These are phyloP conservation scores for Neuroterus valhalla DNA, from an alignment of 1,140 invertebrate species.

Conservation along the genomic window DNA sequence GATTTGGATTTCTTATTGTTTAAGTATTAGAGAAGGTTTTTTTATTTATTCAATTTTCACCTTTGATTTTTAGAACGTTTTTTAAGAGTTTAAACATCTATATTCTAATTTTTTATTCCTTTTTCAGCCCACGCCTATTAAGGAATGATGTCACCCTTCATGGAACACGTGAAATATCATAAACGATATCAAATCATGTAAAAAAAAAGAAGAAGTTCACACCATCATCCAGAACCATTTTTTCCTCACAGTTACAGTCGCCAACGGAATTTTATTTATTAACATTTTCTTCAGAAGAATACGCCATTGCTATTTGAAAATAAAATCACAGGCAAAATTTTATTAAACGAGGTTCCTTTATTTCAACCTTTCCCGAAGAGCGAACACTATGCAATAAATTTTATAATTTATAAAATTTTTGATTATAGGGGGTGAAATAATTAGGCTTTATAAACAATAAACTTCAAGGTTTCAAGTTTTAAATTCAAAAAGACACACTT, in stretches of 20 bases:
- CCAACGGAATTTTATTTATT: conserved; percentile 61
- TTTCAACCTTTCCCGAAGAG: conserved; percentile 18
- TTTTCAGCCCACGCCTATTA: conserved; percentile 70
- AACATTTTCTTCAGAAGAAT: conserved; percentile 55
- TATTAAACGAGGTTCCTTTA: conserved; percentile 44
- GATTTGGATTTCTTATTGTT: neutral
- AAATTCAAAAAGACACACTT: too few relatives aligned
- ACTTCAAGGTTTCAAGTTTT: too few relatives aligned
- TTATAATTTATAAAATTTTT: too few relatives aligned
- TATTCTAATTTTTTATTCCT: conserved; percentile 44
- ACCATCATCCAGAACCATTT: conserved; percentile 16
- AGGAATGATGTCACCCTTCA: conserved; percentile 61
- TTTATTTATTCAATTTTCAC: neutral
- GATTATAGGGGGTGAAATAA: too few relatives aligned
- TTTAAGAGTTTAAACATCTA: neutral
- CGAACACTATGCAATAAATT: too few relatives aligned
- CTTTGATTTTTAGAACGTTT: neutral
- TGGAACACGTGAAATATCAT: conserved; percentile 60
- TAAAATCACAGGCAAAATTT: conserved; percentile 66
- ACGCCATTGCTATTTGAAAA: conserved; percentile 61
- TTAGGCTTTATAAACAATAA: too few relatives aligned
- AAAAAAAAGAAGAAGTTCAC: conserved; percentile 50
- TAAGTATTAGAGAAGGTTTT: neutral
- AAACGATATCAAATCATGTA: conserved; percentile 50
- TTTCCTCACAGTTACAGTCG: conserved; percentile 20